phyloP scores from a whole-genome alignment of 2,888 invertebrate genomes.

The Neria commutata region DNA sequence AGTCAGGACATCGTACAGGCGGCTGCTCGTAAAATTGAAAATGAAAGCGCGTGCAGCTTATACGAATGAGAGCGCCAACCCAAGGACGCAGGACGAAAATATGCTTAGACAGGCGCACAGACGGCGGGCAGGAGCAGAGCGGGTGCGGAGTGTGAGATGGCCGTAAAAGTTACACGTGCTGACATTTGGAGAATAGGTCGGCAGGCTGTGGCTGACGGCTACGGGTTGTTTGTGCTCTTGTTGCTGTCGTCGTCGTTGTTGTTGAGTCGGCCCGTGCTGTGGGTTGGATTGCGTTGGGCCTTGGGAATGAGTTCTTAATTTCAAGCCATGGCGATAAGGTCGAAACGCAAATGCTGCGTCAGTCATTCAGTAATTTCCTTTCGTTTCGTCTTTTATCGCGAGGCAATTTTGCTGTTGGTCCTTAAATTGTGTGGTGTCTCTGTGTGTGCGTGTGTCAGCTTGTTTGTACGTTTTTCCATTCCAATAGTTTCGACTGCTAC shows the following conservation, averaged over 20 bases:
- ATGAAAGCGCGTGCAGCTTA: neutral
- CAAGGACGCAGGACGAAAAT: neutral
- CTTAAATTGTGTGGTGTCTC: neutral
- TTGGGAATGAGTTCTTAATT: no score
- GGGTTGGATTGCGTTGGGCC: neutral
- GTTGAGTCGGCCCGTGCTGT: neutral
- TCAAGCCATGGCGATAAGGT: neutral
- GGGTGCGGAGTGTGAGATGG: neutral
- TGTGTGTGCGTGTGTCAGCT: neutral
- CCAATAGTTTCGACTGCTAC: neutral
- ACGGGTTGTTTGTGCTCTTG: neutral
- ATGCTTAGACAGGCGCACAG: neutral
- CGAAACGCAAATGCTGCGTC: neutral
- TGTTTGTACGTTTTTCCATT: neutral
- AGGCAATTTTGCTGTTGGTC: neutral
- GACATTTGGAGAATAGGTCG: neutral
- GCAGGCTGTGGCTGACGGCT: neutral
- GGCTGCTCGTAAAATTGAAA: constrained; percentile 8
- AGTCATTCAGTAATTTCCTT: constrained; percentile 4
- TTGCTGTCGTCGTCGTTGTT: neutral
- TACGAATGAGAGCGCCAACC: neutral
- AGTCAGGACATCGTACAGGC: no score
- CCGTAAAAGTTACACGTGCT: constrained; percentile 5
- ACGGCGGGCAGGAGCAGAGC: neutral
- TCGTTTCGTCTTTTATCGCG: neutral